Conservation (phyloP, 1,140 invertebrate species). For the Probaryconus sp. region DNA sequence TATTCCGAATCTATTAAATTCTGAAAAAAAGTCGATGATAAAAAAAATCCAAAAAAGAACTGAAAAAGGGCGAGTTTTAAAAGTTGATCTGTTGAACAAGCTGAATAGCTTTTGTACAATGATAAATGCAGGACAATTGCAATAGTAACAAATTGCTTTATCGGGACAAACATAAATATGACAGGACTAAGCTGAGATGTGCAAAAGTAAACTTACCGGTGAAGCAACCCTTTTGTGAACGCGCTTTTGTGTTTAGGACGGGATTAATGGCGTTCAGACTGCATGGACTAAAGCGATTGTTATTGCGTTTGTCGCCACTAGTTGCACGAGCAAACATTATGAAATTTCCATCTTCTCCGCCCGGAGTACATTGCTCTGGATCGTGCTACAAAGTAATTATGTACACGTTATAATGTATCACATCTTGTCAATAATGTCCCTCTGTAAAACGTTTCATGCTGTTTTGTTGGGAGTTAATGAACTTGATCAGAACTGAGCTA, state of each 20-base stretch:
- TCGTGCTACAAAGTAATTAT: slow-evolving; percentile 87
- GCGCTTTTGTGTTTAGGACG: slow-evolving; percentile 94
- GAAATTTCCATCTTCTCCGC: slow-evolving; percentile 96
- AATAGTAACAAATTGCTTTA: background rate
- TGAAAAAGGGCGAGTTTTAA: too few relatives aligned
- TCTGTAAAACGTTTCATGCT: too few relatives aligned
- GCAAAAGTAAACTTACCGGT: slow-evolving; percentile 81
- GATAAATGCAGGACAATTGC: background rate
- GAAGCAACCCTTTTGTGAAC: slow-evolving; percentile 93
- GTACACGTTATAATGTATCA: slow-evolving; percentile 57
- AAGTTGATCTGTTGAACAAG: too few relatives aligned
- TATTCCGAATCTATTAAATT: too few relatives aligned
- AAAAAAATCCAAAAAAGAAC: too few relatives aligned
- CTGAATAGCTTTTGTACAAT: too few relatives aligned
- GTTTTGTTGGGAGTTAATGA: too few relatives aligned
- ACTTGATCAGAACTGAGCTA: too few relatives aligned
- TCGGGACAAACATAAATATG: background rate
- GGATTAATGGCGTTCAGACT: slow-evolving; percentile 96
- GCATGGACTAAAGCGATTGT: slow-evolving; percentile 95
- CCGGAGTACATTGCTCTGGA: slow-evolving; percentile 93
- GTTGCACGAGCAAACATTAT: slow-evolving; percentile 99
- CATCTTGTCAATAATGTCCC: slow-evolving; percentile 48
- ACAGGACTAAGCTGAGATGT: slow-evolving; percentile 15
- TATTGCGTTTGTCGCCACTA: slow-evolving; percentile 97
- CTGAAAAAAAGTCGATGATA: too few relatives aligned